Evolutionary conservation across 2,113 vertebrate species (phyloP).

Genomic region (Furnarius figulus): DNA sequence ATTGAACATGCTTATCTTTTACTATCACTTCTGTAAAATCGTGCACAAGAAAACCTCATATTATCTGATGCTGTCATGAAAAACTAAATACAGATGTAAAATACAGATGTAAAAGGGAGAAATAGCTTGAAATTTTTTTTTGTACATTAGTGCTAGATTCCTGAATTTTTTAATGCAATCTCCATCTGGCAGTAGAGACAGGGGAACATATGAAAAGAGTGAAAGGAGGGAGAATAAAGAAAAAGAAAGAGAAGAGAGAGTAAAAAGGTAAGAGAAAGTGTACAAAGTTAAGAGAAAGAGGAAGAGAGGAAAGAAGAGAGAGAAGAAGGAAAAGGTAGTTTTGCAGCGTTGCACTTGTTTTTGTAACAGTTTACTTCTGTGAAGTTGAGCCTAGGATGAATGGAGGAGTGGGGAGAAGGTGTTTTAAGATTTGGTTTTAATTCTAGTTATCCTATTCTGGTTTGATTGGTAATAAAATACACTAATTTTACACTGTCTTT

Average conservation of each 20-base stretch:
- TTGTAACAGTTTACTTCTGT: not conserved
- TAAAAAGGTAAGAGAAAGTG: not conserved
- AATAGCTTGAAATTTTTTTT: not conserved
- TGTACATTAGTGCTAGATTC: not conserved
- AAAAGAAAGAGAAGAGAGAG: fast-evolving
- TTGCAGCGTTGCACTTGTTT: not conserved
- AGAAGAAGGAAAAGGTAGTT: not conserved
- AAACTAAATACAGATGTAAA: not conserved
- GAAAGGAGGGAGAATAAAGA: not conserved
- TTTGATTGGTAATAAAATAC: not conserved
- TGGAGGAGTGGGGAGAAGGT: fast-evolving
- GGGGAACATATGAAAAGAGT: not conserved
- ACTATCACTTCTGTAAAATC: not conserved
- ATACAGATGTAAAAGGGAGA: not conserved
- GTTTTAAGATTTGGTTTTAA: not conserved
- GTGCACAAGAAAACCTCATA: not conserved
- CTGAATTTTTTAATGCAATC: not conserved
- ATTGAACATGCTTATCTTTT: not conserved
- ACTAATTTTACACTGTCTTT: not conserved
- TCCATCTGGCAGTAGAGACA: not conserved
- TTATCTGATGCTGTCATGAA: not conserved
- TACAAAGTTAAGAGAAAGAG: not conserved
- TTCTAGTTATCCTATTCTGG: not conserved
- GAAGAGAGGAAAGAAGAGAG: not conserved
- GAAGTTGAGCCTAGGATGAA: not conserved